Evolutionary conservation across 1,140 invertebrate species (phyloP).

Genomic region (Hypsibius dujardini): DNA sequence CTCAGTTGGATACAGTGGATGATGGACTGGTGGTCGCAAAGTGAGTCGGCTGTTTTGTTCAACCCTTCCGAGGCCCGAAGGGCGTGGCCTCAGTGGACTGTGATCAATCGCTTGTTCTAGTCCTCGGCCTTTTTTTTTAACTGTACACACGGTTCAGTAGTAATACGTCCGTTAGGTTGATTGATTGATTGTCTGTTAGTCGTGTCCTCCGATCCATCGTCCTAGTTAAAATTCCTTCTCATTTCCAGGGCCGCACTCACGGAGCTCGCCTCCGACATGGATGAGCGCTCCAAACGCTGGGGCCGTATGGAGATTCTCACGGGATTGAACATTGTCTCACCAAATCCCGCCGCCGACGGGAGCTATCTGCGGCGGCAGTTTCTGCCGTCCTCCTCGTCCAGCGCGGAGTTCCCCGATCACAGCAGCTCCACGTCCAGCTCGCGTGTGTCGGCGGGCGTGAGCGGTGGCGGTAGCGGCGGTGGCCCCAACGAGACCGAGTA

Average conservation of each 20-base stretch:
- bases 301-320: slow-evolving; percentile 3
- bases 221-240: background rate
- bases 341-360: background rate
- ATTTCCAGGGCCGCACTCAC: background rate
- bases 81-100: background rate
- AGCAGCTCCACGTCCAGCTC: too few species aligned
- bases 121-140: too few species aligned
- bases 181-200: background rate
- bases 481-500: too few species aligned
- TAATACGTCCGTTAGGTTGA: background rate
- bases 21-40: background rate
- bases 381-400: background rate
- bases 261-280: background rate
- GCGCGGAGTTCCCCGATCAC: background rate
- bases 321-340: background rate
- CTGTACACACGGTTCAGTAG: too few species aligned
- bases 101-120: too few species aligned
- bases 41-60: background rate
- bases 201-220: background rate
- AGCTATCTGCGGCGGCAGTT: background rate
- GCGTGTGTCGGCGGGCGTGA: too few species aligned
- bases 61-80: background rate
- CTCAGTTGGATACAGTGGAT: slow-evolving; percentile 11
- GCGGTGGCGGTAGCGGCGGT: too few species aligned
- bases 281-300: background rate